Base-by-base conservation (phyloP, 2,113 vertebrate species). In the Hippocampus abdominalis region DNA sequence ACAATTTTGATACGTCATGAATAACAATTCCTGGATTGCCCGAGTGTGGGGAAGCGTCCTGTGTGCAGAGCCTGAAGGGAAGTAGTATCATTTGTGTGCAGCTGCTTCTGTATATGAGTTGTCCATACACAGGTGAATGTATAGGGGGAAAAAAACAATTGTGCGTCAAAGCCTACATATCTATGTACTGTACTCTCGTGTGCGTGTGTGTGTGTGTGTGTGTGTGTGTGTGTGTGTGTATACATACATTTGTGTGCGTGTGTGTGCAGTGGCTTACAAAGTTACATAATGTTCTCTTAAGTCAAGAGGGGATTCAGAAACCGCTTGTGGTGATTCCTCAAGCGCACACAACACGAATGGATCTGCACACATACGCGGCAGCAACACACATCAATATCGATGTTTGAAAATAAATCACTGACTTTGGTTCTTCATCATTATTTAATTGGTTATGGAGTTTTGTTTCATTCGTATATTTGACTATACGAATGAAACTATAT, bases 251-350 rank as follows among this genome's bases (percentile, higher is more conserved):
- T 32, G 32, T 6, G 32, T 32, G 32, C 0, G 32, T 1, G 4
- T 36, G 32, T 36, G 32, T 36, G 32, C 32, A 36, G 36, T 1
- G 40, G 42, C 73, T 72, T 54, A 54, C 64, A 53, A 74, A 69
- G 66, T 84, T 79, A 85, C 29, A 69, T 83, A 83, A 83, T 74
- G 18, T 60, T 78, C 57, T 68, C 69, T 16, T 53, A 77, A 25
- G 16, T 66, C 53, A 40, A 76, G 49, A 29, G 42, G 21, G 69
- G 32, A 71, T 65, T 64, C 51, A 80, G 60, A 81, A 79, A 80
- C 29, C 21, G 70, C 79, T 36, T 71, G 48, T 68, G 74, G 73
- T 71, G 64, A 75, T 73, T 39, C 59, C 4, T 6, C 42, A 48
- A 29, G 6, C 13, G 10, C 68, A 18, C 68, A 27, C 53, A 68